These are phyloP conservation scores for Nematopogon swammerdamellus DNA, from an alignment of 2,888 invertebrate species.

Conservation along the genomic window DNA sequence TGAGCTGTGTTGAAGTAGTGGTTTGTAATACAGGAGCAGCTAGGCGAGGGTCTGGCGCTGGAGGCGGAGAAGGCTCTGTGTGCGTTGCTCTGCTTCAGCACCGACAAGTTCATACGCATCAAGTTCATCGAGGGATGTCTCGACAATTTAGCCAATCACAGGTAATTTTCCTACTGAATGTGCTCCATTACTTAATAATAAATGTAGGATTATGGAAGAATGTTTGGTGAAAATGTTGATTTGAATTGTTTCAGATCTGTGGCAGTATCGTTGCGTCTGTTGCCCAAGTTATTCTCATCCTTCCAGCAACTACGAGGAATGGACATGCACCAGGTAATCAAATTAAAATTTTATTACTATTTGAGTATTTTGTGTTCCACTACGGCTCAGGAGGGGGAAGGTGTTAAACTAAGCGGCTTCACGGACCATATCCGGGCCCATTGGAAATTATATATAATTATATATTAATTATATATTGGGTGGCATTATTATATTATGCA, in stretches of 20 bases:
- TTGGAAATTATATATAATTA: no score
- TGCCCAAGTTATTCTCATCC: slow-evolving; percentile 88
- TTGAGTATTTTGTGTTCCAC: not conserved
- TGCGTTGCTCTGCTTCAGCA: slow-evolving; percentile 84
- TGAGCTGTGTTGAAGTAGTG: no score
- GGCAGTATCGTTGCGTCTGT: slow-evolving; percentile 80
- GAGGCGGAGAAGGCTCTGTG: slow-evolving; percentile 93
- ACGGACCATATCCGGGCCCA: no score
- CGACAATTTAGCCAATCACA: slow-evolving; percentile 83
- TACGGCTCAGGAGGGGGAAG: not conserved
- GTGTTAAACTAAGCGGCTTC: no score
- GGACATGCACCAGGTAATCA: slow-evolving; percentile 72
- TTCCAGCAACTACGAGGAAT: slow-evolving; percentile 86
- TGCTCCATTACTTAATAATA: no score
- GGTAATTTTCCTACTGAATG: no score
- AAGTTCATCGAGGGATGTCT: slow-evolving; percentile 95
- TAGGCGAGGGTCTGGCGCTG: slow-evolving; percentile 87
- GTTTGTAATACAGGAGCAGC: slow-evolving; percentile 57
- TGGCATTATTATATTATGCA: no score
- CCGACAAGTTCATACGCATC: slow-evolving; percentile 84
- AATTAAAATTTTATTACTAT: not conserved
- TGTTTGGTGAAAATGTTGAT: no score
- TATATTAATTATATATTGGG: no score
- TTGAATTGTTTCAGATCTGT: no score
- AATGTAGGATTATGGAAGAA: no score